Conservation (phyloP, 2,888 invertebrate genomes). For the Cylloceria caligata region DNA sequence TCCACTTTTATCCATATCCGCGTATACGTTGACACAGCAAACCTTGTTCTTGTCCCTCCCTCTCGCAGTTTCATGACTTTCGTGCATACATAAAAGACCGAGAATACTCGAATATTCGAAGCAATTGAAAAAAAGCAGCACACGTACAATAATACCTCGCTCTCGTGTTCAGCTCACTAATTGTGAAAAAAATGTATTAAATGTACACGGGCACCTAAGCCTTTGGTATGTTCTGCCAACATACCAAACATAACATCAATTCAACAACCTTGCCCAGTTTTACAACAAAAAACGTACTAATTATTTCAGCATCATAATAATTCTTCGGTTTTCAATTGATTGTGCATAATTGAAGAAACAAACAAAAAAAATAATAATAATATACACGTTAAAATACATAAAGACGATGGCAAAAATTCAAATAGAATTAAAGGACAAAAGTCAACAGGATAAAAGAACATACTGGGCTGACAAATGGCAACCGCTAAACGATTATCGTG, state of each 20-base stretch:
- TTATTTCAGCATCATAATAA: slow-evolving; percentile 38
- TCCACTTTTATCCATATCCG: slow-evolving; percentile 41
- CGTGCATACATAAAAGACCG: slow-evolving; percentile 39
- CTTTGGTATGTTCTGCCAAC: slow-evolving; percentile 23
- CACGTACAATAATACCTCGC: slow-evolving; percentile 40
- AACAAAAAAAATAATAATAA: too few relatives aligned
- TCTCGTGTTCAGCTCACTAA: slow-evolving; percentile 30
- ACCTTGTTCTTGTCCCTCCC: slow-evolving; percentile 1
- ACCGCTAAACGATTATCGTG: slow-evolving; percentile 51
- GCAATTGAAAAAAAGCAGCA: slow-evolving; percentile 42
- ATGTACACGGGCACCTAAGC: slow-evolving; percentile 27
- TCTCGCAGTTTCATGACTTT: too few relatives aligned
- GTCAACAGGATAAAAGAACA: slow-evolving; percentile 12
- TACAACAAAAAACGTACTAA: slow-evolving; percentile 43
- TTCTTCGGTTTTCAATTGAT: slow-evolving; percentile 3
- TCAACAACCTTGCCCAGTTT: slow-evolving; percentile 2
- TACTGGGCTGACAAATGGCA: slow-evolving; percentile 51
- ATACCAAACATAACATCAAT: not conserved
- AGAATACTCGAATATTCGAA: slow-evolving; percentile 35
- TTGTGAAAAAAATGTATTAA: slow-evolving; percentile 44
- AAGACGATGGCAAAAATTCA: not conserved
- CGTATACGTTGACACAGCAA: not conserved
- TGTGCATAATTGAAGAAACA: not conserved
- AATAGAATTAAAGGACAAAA: slow-evolving; percentile 21
- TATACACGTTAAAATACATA: not conserved